Evolutionary conservation across 2,113 vertebrate genomes (phyloP).

Genomic region (Podarcis muralis): DNA sequence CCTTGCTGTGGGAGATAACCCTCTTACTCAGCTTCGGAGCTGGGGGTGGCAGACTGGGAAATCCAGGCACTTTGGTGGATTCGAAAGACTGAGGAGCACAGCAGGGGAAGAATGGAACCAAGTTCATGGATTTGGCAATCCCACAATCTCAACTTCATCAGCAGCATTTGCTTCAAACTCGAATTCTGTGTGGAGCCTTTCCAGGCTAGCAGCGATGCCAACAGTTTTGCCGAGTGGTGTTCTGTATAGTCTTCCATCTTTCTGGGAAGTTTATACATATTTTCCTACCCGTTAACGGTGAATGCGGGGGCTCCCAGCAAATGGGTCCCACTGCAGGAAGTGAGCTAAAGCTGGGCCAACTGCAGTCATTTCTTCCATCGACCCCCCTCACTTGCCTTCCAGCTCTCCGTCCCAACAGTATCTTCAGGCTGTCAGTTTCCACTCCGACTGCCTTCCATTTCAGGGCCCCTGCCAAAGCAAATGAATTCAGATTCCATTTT

Average conservation of each 20-base stretch:
- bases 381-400: not conserved
- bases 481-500: not conserved
- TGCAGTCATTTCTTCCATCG: not conserved
- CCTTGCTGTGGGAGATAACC: slow-evolving; percentile 1
- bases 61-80: not conserved
- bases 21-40: not conserved
- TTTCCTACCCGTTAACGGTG: not conserved
- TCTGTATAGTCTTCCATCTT: no score
- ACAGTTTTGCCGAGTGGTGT: no score
- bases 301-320: not conserved
- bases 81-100: not conserved
- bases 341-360: not conserved
- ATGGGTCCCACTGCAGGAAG: not conserved
- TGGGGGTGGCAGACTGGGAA: not conserved
- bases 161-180: not conserved
- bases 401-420: no score
- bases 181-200: not conserved
- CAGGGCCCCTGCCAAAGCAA: not conserved
- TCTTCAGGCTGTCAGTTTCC: not conserved
- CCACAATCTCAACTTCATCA: not conserved
- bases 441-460: not conserved
- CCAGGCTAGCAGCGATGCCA: not conserved
- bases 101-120: no score
- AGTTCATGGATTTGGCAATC: not conserved
- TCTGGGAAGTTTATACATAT: not conserved